Base-by-base conservation (phyloP, 2,797 vertebrate species). In the Phoebastria nigripes region DNA sequence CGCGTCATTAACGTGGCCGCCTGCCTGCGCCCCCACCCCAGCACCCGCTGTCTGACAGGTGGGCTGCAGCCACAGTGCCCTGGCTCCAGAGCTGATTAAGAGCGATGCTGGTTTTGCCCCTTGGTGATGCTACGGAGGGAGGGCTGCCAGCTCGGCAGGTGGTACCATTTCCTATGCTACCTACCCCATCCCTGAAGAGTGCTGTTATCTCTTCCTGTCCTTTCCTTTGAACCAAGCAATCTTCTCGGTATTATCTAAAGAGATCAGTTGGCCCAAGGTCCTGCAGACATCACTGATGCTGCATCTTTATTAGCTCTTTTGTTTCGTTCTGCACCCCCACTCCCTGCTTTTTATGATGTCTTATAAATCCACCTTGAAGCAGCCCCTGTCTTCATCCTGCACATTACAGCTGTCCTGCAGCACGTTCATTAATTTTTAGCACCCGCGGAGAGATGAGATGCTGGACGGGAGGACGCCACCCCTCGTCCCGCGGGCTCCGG, bases 381-480 rank as follows among this genome's bases (percentile, higher is more conserved):
- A 95, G 91, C 66, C 59, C 62, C 55, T 90, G 71, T 85, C 71
- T 94, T 66, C 76, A 61, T 87, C 89, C 73, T 4, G 56, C 93
- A 62, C 41, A 8, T 95, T 93, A 79, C 74, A 90, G 87, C 81
- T 89, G 92, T 88, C 92, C 85, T 92, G 90, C 93, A 92, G 73
- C 83, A 90, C 8, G 21, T 96, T 96, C 94, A 69, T 95, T 97
- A 94, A 94, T 93, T 96, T 96, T 95, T 89, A 97, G 94, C 81
- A 78, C 66, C 52, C 26, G 51, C 3, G 1, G 52, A 65, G 86
- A 76, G 66, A 70, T 59, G 90, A 82, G 69, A 39, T 35, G 58
- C 62, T 2, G 15, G 77, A 33, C 1, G 0, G 29, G 67, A 59
- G 55, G 41, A 49, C 35, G 82, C 69, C 0, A 0, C 51, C 49